These are phyloP conservation scores for Poecilia velifera DNA, from an alignment of 2,797 vertebrate genomes.

Conservation along the genomic window DNA sequence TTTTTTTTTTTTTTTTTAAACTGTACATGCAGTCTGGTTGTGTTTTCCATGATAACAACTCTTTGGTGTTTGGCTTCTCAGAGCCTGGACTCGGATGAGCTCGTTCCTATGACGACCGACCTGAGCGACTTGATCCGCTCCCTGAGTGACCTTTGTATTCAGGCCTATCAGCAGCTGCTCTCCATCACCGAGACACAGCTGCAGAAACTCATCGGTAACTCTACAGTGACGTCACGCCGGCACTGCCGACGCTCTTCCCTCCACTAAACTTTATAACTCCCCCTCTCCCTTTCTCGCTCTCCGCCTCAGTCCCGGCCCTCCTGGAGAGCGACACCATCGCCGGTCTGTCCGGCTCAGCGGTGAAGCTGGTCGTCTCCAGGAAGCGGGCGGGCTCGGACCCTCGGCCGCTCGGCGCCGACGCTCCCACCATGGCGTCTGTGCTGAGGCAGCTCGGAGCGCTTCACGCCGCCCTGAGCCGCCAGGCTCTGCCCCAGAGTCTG, in stretches of 20 bases:
- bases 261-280: not conserved
- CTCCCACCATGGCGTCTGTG: constrained; percentile 73
- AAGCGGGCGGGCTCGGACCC: constrained; percentile 72
- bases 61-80: constrained; percentile 15
- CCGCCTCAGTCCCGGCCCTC: constrained; percentile 76
- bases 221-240: not conserved
- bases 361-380: constrained; percentile 53
- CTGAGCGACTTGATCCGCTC: constrained; percentile 63
- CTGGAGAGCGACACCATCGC: constrained; percentile 84
- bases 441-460: constrained; percentile 79
- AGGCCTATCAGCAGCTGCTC: constrained; percentile 87
- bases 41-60: not conserved
- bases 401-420: constrained; percentile 30
- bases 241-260: not conserved
- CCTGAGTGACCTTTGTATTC: constrained; percentile 81
- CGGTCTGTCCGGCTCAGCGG: constrained; percentile 62
- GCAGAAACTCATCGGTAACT: constrained; percentile 77
- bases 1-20: not conserved
- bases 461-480: constrained; percentile 56
- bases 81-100: constrained; percentile 48
- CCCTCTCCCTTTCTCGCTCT: not conserved
- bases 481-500: constrained; percentile 65
- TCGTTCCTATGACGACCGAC: constrained; percentile 64
- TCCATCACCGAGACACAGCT: constrained; percentile 75
- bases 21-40: not conserved